These are phyloP conservation scores for Cynoglossus semilaevis DNA, from an alignment of 2,113 vertebrate genomes.

Conservation along the genomic window DNA sequence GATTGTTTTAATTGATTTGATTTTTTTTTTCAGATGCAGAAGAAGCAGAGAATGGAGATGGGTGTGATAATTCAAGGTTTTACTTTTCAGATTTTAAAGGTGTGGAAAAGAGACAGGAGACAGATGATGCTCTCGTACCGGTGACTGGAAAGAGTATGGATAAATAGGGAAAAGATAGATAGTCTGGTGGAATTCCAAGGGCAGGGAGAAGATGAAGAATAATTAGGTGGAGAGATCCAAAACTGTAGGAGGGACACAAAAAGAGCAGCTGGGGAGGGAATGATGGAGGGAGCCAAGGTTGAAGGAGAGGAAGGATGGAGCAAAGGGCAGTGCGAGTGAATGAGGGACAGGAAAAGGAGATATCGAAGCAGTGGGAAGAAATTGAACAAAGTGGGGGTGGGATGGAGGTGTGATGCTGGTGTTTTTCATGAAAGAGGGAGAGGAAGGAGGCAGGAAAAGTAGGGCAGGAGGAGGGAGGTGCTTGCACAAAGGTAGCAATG, in stretches of 20 bases:
- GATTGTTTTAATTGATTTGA: background rate
- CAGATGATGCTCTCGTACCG: slow-evolving; percentile 8
- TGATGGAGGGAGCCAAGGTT: slow-evolving; percentile 19
- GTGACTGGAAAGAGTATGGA: background rate
- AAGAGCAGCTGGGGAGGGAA: slow-evolving; percentile 42
- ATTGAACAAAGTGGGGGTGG: background rate
- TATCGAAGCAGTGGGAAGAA: background rate
- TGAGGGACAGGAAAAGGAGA: background rate
- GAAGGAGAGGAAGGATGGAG: background rate
- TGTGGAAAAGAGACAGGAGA: slow-evolving; percentile 4
- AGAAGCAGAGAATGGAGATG: background rate
- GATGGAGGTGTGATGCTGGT: background rate
- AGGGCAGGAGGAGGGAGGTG: slow-evolving; percentile 15
- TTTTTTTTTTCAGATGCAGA: background rate
- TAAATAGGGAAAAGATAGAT: slow-evolving; percentile 15
- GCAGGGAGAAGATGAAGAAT: slow-evolving; percentile 46
- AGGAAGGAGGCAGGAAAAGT: slow-evolving; percentile 19
- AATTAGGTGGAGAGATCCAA: slow-evolving; percentile 53
- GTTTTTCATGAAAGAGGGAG: background rate
- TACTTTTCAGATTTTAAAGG: slow-evolving; percentile 5
- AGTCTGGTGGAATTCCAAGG: slow-evolving; percentile 35
- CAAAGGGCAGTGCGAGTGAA: slow-evolving; percentile 2
- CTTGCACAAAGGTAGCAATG: background rate
- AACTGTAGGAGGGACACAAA: slow-evolving; percentile 37
- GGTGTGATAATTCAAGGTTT: slow-evolving; percentile 20